These are phyloP conservation scores for Luscinia luscinia DNA, from an alignment of 2,797 vertebrate genomes.

Conservation along the genomic window DNA sequence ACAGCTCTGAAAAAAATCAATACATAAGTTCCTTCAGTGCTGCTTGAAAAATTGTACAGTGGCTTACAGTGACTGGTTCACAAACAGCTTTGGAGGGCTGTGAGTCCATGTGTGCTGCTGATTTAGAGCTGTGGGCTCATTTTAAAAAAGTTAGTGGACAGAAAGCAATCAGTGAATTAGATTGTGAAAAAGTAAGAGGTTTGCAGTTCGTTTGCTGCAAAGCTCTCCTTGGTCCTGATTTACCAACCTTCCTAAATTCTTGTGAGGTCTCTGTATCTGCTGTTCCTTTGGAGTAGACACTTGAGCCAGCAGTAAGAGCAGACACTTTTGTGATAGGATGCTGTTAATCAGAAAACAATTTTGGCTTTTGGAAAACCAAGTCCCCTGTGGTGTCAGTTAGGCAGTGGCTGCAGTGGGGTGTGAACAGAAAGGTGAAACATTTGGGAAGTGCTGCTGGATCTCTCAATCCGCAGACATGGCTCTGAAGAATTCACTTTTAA, in stretches of 20 bases:
- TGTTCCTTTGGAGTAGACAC: neutral
- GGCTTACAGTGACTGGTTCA: neutral
- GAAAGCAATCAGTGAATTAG: neutral
- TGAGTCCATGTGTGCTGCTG: neutral
- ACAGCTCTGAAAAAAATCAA: conserved; percentile 26
- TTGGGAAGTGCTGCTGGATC: neutral
- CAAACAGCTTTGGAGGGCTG: neutral
- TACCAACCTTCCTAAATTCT: neutral
- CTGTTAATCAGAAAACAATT: neutral
- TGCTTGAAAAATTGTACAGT: conserved; percentile 2
- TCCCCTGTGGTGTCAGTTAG: neutral
- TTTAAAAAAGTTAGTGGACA: neutral
- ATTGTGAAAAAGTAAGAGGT: neutral
- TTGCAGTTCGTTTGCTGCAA: neutral
- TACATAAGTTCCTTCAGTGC: neutral
- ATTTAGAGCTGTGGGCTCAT: neutral
- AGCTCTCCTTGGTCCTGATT: neutral
- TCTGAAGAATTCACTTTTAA: neutral
- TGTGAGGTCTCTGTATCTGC: neutral
- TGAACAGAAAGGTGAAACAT: neutral
- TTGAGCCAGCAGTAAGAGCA: neutral
- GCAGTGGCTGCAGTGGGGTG: neutral
- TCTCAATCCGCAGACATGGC: neutral
- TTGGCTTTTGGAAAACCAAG: neutral
- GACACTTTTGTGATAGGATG: neutral